Evolutionary conservation across 2,888 invertebrate genomes (phyloP).

Genomic region (Macropis europaea): DNA sequence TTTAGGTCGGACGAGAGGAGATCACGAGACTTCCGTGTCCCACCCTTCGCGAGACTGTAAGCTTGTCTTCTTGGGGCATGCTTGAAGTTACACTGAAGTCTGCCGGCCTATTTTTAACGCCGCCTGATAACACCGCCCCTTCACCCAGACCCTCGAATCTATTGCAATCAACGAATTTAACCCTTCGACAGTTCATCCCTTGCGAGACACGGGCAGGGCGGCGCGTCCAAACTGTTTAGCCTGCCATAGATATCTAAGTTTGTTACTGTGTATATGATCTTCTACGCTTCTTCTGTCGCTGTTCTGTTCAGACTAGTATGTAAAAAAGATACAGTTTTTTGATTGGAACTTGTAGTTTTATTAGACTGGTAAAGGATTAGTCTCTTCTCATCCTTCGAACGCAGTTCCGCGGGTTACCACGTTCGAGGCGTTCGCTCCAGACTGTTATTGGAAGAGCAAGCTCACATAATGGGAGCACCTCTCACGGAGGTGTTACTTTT

Average conservation of each 20-base stretch:
- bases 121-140: conserved; percentile 15
- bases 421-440: neutral
- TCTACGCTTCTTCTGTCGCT: too few species aligned
- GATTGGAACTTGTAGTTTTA: too few species aligned
- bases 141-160: conserved; percentile 8
- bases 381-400: neutral
- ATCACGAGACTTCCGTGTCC: conserved; percentile 60
- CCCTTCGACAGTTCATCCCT: too few species aligned
- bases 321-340: too few species aligned
- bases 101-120: conserved; percentile 44
- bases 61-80: conserved; percentile 52
- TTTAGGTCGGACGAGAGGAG: conserved; percentile 56
- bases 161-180: neutral
- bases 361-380: too few species aligned
- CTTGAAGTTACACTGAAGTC: conserved; percentile 28
- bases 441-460: neutral
- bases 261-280: too few species aligned
- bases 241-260: too few species aligned
- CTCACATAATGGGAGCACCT: too few species aligned
- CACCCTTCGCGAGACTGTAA: conserved; percentile 41
- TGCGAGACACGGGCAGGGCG: too few species aligned
- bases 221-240: too few species aligned
- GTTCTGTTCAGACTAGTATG: too few species aligned
- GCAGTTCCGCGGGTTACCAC: neutral
- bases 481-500: too few species aligned